These are phyloP conservation scores for Callithrix jacchus DNA, from an alignment of 2,113 vertebrate species.

Conservation along the genomic window DNA sequence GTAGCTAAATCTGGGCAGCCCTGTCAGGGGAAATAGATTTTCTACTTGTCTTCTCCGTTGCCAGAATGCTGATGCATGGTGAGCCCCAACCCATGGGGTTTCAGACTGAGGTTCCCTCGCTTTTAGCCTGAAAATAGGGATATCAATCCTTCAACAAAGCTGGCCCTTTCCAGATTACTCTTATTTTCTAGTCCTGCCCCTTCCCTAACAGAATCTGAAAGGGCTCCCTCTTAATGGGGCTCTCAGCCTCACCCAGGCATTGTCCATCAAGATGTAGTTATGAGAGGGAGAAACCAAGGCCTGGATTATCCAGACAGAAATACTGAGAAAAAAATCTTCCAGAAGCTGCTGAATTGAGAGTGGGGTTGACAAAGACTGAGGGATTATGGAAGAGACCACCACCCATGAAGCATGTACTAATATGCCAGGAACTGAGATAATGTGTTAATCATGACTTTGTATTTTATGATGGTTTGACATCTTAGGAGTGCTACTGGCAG, in stretches of 20 bases:
- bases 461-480: not conserved
- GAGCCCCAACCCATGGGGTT: not conserved
- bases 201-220: not conserved
- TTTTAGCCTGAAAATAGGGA: not conserved
- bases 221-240: not conserved
- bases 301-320: not conserved
- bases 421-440: not conserved
- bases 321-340: not conserved
- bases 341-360: not conserved
- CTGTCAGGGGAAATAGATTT: not conserved
- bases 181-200: not conserved
- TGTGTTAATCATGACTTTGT: not conserved
- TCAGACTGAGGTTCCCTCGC: not conserved
- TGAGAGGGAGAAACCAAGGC: not conserved
- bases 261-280: not conserved
- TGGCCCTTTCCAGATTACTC: not conserved
- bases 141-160: not conserved
- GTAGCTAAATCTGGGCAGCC: not conserved
- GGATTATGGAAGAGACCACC: not conserved
- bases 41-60: slow-evolving; percentile 23
- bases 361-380: not conserved
- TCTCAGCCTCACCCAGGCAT: not conserved
- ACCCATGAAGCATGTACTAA: not conserved
- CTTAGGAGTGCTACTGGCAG: not conserved
- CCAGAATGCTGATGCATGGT: not conserved